Evolutionary conservation across 2,113 vertebrate genomes (phyloP), one percentile per base, ranked within the genome.

Genomic region (Etia nguti): DNA sequence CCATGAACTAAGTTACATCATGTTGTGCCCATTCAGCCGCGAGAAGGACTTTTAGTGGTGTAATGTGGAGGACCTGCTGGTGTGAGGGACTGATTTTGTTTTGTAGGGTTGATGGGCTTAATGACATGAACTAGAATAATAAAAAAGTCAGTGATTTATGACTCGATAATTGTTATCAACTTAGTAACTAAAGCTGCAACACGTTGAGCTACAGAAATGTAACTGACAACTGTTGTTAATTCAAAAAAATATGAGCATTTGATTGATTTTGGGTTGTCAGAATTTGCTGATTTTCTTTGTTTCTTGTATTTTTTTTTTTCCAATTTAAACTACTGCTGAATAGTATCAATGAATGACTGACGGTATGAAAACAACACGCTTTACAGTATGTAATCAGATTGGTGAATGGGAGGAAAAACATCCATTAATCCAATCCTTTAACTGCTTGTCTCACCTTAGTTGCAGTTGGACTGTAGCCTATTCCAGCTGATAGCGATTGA

Each of bases 41-140:
- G 48, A 82, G 52, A 29, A 59, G 18, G 43, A 34, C 26, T 29
- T 85, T 59, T 81, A 73, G 34, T 59, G 22, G 85, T 38, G 60
- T 65, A 80, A 81, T 46, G 79, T 68, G 46, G 7, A 82, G 26
- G 24, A 83, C 80, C 75, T 77, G 31, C 48, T 50, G 38, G 29
- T 3, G 77, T 16, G 65, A 18, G 36, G 70, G 46, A 29, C 26
- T 54, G 50, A 8, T 57, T 91, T 48, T 79, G 56, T 55, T 43
- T 82, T 46, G 54, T 9, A 77, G 82, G 34, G n/a, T 75, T 86
- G 12, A 57, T 57, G 34, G 60, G 36, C 20, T 85, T 73, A 26
- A 87, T 89, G 84, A 88, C 29, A 89, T 79, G 29, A 92, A 89
- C 29, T n/a, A 84, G 84, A 92, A 92, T 59, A 83, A 92, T 89